Evolutionary conservation across 1,140 invertebrate species (phyloP).

Genomic region (Procambarus virginalis): DNA sequence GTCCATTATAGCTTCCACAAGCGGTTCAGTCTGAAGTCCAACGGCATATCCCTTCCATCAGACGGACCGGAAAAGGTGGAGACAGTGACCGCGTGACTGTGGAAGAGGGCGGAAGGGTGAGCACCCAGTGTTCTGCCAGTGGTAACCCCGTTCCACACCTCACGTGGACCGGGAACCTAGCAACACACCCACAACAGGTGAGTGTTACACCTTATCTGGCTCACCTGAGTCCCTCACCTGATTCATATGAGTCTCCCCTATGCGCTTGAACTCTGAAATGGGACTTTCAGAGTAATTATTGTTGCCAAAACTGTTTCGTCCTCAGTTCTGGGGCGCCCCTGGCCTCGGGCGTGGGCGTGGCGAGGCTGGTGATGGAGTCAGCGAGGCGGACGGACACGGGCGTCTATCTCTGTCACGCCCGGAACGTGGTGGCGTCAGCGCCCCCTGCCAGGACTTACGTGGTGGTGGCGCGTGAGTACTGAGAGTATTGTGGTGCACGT

Average conservation of each 20-base stretch:
- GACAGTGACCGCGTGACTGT: background rate
- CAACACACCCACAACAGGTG: conserved; percentile 2
- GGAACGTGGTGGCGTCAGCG: background rate
- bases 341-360: conserved; percentile 28
- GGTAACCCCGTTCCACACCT: conserved; percentile 4
- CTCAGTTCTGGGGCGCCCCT: conserved; percentile 6
- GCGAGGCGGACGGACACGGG: conserved; percentile 7
- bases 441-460: conserved; percentile 6
- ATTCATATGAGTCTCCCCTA: too few relatives aligned
- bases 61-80: conserved; percentile 17
- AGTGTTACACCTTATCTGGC: background rate
- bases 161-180: conserved; percentile 12
- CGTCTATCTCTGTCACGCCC: conserved; percentile 32
- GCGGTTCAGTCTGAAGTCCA: too few relatives aligned
- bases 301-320: background rate
- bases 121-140: conserved; percentile 1
- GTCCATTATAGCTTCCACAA: too few relatives aligned
- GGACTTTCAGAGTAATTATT: too few relatives aligned
- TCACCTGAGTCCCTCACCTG: background rate
- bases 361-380: conserved; percentile 21
- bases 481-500: background rate
- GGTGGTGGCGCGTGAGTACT: conserved; percentile 34
- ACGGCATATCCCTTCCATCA: background rate
- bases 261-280: too few relatives aligned
- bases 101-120: background rate